A percentile compares a stretch with the other conserved stretches of the same genome.
Evolutionary conservation across 2,797 vertebrate species (phyloP).

Genomic region (Leontocebus nigricollis): DNA sequence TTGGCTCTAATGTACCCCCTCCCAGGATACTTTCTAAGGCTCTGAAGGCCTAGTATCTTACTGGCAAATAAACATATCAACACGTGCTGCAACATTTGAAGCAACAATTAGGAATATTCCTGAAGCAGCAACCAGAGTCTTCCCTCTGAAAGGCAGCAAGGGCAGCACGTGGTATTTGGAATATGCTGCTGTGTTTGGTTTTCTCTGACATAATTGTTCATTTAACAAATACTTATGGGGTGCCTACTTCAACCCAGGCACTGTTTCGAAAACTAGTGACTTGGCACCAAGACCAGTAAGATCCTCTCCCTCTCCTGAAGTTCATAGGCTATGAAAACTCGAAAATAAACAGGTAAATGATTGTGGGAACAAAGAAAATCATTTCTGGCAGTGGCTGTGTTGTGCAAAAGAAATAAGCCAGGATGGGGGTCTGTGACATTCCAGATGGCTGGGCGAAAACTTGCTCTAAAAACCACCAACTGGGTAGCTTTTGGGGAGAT

Average conservation of each 20-base stretch:
- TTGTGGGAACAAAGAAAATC: no score
- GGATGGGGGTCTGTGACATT: no score
- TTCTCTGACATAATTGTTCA: not conserved
- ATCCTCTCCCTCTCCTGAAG: no score
- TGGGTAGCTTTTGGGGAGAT: no score
- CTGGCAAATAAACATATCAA: not conserved
- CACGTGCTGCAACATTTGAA: not conserved
- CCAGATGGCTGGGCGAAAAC: no score
- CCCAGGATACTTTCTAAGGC: not conserved
- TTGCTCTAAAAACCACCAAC: no score
- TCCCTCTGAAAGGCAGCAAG: not conserved
- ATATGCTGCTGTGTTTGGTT: not conserved
- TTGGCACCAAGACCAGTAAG: no score
- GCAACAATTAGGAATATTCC: not conserved
- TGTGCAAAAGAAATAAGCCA: no score
- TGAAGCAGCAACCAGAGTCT: not conserved
- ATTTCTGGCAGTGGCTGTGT: no score
- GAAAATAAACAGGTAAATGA: no score
- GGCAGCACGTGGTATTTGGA: fast-evolving
- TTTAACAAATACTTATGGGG: not conserved
- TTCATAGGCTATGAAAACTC: no score
- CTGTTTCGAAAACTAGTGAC: no score
- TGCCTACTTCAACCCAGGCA: not conserved
- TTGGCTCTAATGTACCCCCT: not conserved
- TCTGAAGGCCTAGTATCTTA: not conserved